Evolutionary conservation across 2,797 vertebrate genomes (phyloP).

Genomic region (Parauchenoglanis punctatus): DNA sequence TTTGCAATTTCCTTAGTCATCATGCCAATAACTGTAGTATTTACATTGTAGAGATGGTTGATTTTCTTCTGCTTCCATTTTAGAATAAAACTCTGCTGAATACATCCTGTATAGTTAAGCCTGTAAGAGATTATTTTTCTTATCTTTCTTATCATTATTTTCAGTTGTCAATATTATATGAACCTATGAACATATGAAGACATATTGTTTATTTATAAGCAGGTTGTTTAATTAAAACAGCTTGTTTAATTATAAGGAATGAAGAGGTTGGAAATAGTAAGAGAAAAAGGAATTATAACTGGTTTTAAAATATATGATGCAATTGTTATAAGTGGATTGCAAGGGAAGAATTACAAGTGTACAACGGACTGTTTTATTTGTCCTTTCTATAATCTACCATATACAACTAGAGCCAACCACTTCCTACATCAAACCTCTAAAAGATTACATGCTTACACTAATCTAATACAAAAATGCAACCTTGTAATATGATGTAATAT

Average conservation of each 20-base stretch:
- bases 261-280: background rate
- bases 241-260: background rate
- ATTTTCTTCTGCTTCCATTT: background rate
- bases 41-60: background rate
- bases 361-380: constrained; percentile 52
- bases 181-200: background rate
- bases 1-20: background rate
- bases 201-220: background rate
- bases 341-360: constrained; percentile 4
- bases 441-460: constrained; percentile 38
- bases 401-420: constrained; percentile 15
- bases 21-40: background rate
- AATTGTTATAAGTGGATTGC: constrained; percentile 5
- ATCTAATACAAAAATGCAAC: constrained; percentile 35
- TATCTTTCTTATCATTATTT: background rate
- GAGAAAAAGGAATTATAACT: background rate
- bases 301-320: background rate
- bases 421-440: constrained; percentile 27
- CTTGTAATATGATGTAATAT: constrained; percentile 11
- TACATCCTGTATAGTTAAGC: background rate
- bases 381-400: constrained; percentile 47
- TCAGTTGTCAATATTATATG: background rate
- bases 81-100: background rate
- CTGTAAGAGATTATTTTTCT: too few species aligned
- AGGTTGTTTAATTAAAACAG: too few species aligned